phyloP scores from a whole-genome alignment of 2,888 invertebrate species.

The Thumatha senex region DNA sequence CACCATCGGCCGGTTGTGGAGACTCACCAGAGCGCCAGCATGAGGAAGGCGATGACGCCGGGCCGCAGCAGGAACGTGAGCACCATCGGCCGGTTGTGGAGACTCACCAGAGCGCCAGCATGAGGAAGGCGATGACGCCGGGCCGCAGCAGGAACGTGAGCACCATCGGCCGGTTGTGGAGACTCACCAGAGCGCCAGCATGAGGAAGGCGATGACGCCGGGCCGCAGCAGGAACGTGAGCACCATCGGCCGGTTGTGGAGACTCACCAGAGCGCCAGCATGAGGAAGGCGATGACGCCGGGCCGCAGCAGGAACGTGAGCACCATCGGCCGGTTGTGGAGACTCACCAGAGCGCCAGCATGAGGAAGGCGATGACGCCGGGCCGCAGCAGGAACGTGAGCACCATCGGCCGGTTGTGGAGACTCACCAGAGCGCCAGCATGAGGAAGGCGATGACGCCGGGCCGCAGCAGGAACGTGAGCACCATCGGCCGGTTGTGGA shows the following conservation, averaged over 20 bases:
- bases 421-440: too few relatives aligned
- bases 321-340: too few relatives aligned
- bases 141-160: constrained; percentile 79
- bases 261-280: constrained; percentile 76
- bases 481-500: too few relatives aligned
- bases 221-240: constrained; percentile 79
- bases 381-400: too few relatives aligned
- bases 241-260: constrained; percentile 69
- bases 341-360: too few relatives aligned
- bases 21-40: constrained; percentile 80
- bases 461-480: too few relatives aligned
- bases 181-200: constrained; percentile 80
- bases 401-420: too few relatives aligned
- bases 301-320: too few relatives aligned
- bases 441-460: too few relatives aligned
- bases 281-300: too few relatives aligned
- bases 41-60: constrained; percentile 74
- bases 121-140: constrained; percentile 74
- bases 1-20: constrained; percentile 69
- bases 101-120: constrained; percentile 80
- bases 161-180: constrained; percentile 69
- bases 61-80: constrained; percentile 79
- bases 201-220: constrained; percentile 74
- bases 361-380: too few relatives aligned
- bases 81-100: constrained; percentile 69